Base-by-base conservation (phyloP, 2,797 vertebrate species). In the Pantherophis alleghaniensis region DNA sequence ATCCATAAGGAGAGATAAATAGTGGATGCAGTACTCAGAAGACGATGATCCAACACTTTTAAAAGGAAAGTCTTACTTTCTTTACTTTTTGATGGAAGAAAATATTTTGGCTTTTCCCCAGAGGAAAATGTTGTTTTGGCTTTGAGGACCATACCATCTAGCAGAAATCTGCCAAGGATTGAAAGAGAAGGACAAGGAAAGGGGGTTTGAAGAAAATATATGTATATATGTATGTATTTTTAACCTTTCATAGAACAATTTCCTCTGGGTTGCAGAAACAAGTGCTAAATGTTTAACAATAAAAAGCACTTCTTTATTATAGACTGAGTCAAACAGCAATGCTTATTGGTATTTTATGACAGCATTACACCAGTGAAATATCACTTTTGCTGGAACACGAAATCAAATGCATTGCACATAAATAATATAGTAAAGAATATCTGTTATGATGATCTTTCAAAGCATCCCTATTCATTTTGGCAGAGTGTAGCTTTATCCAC, bases 221-320 rank as follows among this genome's bases (percentile, higher is more conserved):
- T 90, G 90, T 42, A 96, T 96, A 42, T 42, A 42, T 96, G 92
- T 91, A 91, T 93, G 91, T 93, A 95, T 95, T 96, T 97, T 96
- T 95, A 92, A 96, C 95, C 66, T 95, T 91, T 91, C 90, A 94
- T 93, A 66, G 86, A 94, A 94, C 74, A 95, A 93, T 97, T 97
- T 95, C 92, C 93, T 95, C 91, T 94, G 92, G 95, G 28, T 87
- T 91, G 87, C 69, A 69, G 90, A 74, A 94, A 87, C 92, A 92
- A 95, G 94, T 95, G 95, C 91, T 95, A 95, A 95, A 91, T 95
- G 92, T 88, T 89, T 92, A 47, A 59, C 60, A 92, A 57, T 91
- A 91, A 90, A 93, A 91, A 9, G 60, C 24, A 24, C 63, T 92
- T 94, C 12, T 28, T 91, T 92, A 94, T 94, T 91, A 86, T 56